Evolutionary conservation across 2,888 invertebrate genomes (phyloP), one percentile per base, ranked within the genome.

Genomic region (Heteropelma amictum): DNA sequence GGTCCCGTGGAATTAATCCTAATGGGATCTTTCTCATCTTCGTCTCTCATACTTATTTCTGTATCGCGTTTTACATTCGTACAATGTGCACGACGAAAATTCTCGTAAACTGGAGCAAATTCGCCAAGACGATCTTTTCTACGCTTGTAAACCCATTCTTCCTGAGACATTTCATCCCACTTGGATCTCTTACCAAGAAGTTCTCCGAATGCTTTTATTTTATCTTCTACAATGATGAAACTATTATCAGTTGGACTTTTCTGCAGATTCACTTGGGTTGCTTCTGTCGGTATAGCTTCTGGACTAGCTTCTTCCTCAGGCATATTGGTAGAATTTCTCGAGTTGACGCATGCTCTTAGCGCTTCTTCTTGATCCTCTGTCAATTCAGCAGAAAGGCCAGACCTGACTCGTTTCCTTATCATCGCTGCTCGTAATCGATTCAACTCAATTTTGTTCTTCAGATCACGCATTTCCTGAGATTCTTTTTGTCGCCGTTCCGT

Each of bases 131-230:
- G 91, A 84, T 95, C 94, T 61, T 90, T 90, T 77, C 97, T 91
- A 86, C 95, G 93, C 82, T 94, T 93, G 76, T 94, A 92, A 5
- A 95, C 91, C 92, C 95, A 95, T 88, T 95, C 94, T 85, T 94
- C 93, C 90, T 95, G 95, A 0, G 93, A 91, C 91, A 94, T 93
- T 85, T 93, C 92, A 81, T 92, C 90, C 92, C 91, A 78, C 87
- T 90, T 85, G 88, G 91, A 80, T 88, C 90, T 85, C 89, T 92
- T 86, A 0, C 83, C 87, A 3, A 89, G 67, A 47, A 87, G 76
- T 75, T 88, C 84, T 35, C 82, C 86, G 76, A 87, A 86, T 6
- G 85, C 85, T 78, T 82, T 83, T 61, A 89, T 83, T 75, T 88
- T 87, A 60, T 86, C 83, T 69, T 88, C 88, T 35, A 86, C 81